Conservation (phyloP, 1,140 invertebrate genomes). For the Calliphora vicina region DNA sequence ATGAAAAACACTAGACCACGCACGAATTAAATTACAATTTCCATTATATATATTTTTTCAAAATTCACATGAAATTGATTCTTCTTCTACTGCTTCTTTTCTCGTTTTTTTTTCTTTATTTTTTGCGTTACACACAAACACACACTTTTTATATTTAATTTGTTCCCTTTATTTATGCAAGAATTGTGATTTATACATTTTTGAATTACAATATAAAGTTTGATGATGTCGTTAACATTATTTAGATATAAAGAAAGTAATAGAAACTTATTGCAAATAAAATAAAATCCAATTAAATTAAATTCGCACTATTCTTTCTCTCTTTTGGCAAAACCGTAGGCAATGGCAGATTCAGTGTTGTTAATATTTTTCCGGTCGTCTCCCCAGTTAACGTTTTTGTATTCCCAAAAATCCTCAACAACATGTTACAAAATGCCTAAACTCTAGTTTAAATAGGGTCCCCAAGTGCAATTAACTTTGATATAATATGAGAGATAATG, state of each 20-base stretch:
- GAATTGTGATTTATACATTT: neutral
- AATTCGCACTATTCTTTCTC: constrained; percentile 25
- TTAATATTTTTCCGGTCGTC: no score
- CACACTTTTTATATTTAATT: neutral
- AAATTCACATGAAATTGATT: constrained; percentile 14
- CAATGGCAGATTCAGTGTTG: neutral
- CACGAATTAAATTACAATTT: constrained; percentile 14
- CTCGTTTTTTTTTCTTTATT: neutral
- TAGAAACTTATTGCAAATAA: neutral
- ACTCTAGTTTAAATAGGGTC: no score
- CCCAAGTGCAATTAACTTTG: no score
- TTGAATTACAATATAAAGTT: neutral
- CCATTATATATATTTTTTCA: neutral
- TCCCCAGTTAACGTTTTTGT: no score
- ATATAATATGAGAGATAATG: no score
- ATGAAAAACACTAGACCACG: neutral
- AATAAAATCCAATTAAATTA: constrained; percentile 28
- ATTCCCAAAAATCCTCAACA: no score
- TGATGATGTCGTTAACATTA: neutral
- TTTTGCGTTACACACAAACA: constrained; percentile 11
- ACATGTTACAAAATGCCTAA: no score
- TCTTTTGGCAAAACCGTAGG: neutral
- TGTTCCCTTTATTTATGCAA: neutral
- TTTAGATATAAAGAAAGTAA: neutral
- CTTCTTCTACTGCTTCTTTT: neutral